Evolutionary conservation across 2,113 vertebrate genomes (phyloP).

Genomic region (Oreochromis aureus): DNA sequence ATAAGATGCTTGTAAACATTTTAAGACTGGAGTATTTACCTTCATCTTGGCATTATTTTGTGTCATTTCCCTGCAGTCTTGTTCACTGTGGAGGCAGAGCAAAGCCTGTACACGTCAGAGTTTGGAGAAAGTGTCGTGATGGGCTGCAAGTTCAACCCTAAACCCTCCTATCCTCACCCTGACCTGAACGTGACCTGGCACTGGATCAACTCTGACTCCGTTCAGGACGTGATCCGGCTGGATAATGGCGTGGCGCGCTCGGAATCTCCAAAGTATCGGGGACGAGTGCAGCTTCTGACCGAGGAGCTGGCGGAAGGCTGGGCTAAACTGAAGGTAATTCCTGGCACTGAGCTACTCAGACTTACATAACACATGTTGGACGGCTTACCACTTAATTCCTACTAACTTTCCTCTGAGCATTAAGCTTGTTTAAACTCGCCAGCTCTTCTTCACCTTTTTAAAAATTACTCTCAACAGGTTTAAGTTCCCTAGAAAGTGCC

Average conservation of each 20-base stretch:
- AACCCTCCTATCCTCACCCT: neutral
- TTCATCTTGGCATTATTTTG: neutral
- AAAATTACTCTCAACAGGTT: neutral
- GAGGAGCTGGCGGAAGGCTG: slow-evolving; percentile 72
- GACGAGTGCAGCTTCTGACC: slow-evolving; percentile 67
- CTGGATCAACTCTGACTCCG: fast-evolving
- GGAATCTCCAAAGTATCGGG: slow-evolving; percentile 53
- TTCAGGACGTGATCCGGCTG: slow-evolving; percentile 64
- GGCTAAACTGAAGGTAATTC: slow-evolving; percentile 69
- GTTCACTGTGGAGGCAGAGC: slow-evolving; percentile 76
- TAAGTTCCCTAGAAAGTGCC: neutral
- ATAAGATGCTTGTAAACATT: neutral
- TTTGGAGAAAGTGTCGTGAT: slow-evolving; percentile 74
- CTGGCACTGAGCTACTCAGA: neutral
- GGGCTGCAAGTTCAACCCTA: slow-evolving; percentile 79
- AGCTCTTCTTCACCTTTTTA: neutral
- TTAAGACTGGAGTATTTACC: neutral
- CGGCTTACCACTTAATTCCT: neutral
- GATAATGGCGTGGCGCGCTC: slow-evolving; percentile 53
- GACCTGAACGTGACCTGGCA: slow-evolving; percentile 77
- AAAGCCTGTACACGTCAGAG: slow-evolving; percentile 58
- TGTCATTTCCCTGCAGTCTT: slow-evolving; percentile 65
- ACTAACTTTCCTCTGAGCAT: neutral
- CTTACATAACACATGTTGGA: neutral
- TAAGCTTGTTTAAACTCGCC: neutral